Percentiles rank a stretch among this genome's conserved stretches.
Conservation (phyloP, 2,797 vertebrate species). For the Scolopax rusticola region DNA sequence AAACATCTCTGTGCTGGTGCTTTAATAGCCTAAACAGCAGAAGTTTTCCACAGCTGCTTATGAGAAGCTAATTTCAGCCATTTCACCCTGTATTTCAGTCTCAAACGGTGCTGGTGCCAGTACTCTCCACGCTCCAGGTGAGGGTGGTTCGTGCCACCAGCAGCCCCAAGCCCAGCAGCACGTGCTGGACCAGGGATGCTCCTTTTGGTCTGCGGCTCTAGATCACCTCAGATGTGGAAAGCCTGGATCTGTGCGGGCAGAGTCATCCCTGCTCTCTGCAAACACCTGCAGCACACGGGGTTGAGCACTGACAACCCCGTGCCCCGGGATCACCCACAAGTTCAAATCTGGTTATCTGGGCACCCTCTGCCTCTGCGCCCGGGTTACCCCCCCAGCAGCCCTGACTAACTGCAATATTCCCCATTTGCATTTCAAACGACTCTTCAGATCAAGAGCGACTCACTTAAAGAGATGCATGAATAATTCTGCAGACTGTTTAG, state of each 20-base stretch:
- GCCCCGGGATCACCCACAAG: not conserved
- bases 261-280: not conserved
- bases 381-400: not conserved
- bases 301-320: accelerated
- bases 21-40: accelerated
- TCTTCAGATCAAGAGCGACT: not conserved
- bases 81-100: not conserved
- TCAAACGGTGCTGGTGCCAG: accelerated
- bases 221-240: accelerated
- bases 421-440: slow-evolving; percentile 5
- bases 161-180: not conserved
- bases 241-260: not conserved
- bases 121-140: accelerated
- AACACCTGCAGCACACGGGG: accelerated
- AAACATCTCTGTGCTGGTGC: accelerated
- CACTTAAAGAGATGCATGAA: not conserved
- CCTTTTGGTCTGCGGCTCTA: not conserved
- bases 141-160: accelerated
- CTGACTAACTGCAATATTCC: not conserved
- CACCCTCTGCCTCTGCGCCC: not conserved
- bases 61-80: not conserved
- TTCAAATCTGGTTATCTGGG: not conserved
- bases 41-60: not conserved
- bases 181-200: accelerated
- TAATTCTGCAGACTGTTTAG: not conserved